These are phyloP conservation scores for Actinia equina DNA, from an alignment of 64 coral and sea anemone species.

Conservation along the genomic window DNA sequence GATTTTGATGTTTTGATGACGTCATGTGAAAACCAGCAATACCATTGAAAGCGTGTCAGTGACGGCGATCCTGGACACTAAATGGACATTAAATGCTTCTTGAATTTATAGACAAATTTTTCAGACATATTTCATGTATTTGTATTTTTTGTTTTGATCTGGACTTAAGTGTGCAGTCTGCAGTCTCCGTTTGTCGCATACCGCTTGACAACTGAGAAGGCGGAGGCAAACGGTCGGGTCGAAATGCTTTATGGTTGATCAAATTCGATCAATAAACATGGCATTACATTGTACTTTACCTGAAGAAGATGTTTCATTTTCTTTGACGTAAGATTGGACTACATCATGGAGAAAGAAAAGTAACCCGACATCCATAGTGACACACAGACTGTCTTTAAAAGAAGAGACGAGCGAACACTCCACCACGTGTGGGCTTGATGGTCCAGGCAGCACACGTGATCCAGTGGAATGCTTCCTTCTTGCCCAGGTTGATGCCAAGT, in stretches of 20 bases:
- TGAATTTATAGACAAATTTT: no score
- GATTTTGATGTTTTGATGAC: no score
- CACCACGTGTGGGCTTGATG: slow-evolving; percentile 88
- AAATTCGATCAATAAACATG: neutral
- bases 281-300: slow-evolving; percentile 20
- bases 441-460: slow-evolving; percentile 30
- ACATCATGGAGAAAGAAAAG: slow-evolving; percentile 97
- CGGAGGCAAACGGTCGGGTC: no score
- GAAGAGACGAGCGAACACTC: slow-evolving; percentile 78
- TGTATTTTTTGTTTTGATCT: no score
- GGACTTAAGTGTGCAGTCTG: no score
- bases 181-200: no score
- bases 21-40: no score
- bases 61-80: no score
- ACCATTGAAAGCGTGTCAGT: no score
- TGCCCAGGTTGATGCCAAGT: slow-evolving; percentile 69
- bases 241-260: no score
- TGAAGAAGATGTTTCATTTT: slow-evolving; percentile 83
- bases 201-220: neutral
- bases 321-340: slow-evolving; percentile 88
- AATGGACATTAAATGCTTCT: no score
- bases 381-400: slow-evolving; percentile 95
- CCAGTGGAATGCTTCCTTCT: slow-evolving; percentile 12
- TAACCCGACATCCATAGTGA: slow-evolving; percentile 96
- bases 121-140: no score